Percentiles rank a stretch among this genome's conserved stretches.
These are phyloP conservation scores for Henricia sp. DNA, from an alignment of 53 echinoderm and acorn worm species.

Conservation along the genomic window DNA sequence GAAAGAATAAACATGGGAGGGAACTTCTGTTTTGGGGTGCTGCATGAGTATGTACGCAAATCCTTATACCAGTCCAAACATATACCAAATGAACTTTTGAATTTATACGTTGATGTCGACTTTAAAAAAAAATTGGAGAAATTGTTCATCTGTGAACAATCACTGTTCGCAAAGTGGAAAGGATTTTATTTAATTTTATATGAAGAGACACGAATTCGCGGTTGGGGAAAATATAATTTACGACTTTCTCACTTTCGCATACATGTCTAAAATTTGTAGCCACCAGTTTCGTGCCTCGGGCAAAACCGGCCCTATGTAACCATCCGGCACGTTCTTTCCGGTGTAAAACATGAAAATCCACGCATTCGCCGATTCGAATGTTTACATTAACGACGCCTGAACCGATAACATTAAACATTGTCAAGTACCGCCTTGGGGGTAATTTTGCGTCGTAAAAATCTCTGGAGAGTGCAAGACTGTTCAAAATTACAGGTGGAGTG, in stretches of 20 bases:
- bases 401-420: conserved; percentile 54
- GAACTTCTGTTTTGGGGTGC: conserved; percentile 3
- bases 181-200: no score
- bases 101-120: no score
- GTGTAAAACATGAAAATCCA: conserved; percentile 6
- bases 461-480: not conserved
- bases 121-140: no score
- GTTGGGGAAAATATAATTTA: conserved; percentile 15
- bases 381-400: conserved; percentile 45
- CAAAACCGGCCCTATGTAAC: not conserved
- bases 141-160: no score
- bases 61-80: no score
- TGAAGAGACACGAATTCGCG: no score
- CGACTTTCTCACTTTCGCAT: not conserved
- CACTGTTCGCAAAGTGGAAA: no score
- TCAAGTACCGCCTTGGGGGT: not conserved
- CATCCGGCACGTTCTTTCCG: not conserved
- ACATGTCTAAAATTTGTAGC: no score
- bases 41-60: no score
- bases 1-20: conserved; percentile 15
- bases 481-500: no score
- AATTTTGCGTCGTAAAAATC: conserved; percentile 24
- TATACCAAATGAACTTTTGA: no score
- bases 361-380: conserved; percentile 12
- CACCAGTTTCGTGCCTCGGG: not conserved